Percentiles rank a stretch among this genome's conserved stretches.
These are phyloP conservation scores for Zeugodacus cucurbitae DNA, from an alignment of 1,140 invertebrate genomes.

Conservation along the genomic window DNA sequence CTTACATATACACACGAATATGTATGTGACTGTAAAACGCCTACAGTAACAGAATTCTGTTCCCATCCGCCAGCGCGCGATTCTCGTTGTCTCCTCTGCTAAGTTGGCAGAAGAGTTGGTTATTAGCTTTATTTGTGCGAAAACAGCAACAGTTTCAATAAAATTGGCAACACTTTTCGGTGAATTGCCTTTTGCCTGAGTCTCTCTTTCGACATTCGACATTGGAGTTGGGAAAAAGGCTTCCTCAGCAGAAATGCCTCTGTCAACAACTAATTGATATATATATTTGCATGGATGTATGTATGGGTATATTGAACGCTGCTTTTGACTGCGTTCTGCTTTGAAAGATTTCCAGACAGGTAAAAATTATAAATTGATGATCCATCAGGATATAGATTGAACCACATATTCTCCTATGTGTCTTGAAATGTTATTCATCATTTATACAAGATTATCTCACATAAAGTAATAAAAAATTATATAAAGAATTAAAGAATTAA, in stretches of 20 bases:
- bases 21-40: background rate
- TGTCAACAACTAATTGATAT: background rate
- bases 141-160: constrained; percentile 23
- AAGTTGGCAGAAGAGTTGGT: background rate
- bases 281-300: background rate
- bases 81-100: background rate
- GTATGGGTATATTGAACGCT: no score
- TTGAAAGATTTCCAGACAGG: no score
- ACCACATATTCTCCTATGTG: no score
- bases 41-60: background rate
- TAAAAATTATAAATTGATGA: no score
- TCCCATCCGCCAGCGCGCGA: background rate
- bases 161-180: constrained; percentile 12
- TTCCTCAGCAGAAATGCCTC: background rate
- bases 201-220: background rate
- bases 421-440: no score
- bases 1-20: background rate
- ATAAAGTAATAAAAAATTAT: no score
- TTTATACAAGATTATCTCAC: no score
- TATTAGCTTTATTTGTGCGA: constrained; percentile 30
- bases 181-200: background rate
- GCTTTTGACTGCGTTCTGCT: no score
- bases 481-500: no score
- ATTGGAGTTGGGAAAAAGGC: background rate
- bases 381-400: no score